phyloP scores from a whole-genome alignment of 2,797 vertebrate genomes.

The Sebastes trivittatus region DNA sequence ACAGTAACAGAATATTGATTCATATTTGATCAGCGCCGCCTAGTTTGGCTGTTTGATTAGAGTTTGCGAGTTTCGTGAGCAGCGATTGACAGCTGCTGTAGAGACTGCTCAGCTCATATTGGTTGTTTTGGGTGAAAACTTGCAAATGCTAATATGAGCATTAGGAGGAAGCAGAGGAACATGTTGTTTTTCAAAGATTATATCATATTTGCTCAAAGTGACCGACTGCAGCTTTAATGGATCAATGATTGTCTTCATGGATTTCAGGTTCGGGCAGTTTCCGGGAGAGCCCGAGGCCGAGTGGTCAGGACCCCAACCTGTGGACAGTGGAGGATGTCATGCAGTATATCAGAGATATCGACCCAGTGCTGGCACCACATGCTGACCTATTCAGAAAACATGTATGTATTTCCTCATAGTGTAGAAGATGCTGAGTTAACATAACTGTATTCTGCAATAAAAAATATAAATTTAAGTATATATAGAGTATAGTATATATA shows the following conservation, averaged over 20 bases:
- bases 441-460: not conserved
- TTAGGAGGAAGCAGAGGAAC: no score
- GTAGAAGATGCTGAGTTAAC: not conserved
- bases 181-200: not conserved
- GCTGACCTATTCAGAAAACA: conserved; percentile 99
- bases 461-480: not conserved
- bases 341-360: conserved; percentile 93
- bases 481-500: not conserved
- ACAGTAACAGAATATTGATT: no score
- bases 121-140: not conserved
- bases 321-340: conserved; percentile 98
- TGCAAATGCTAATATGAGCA: no score
- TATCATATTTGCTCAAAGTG: no score
- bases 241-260: not conserved
- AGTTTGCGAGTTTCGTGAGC: not conserved
- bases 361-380: conserved; percentile 94
- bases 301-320: conserved; percentile 88
- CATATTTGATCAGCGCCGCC: no score
- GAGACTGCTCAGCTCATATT: not conserved
- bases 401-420: conserved; percentile 75
- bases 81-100: not conserved
- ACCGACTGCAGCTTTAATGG: not conserved
- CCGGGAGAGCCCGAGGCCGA: conserved; percentile 80
- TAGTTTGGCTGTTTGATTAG: no score
- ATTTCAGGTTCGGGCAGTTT: conserved; percentile 86